A percentile compares a stretch with the other conserved stretches of the same genome.
phyloP scores from a whole-genome alignment of 1,140 invertebrate species.

The Halictus rubicundus region DNA sequence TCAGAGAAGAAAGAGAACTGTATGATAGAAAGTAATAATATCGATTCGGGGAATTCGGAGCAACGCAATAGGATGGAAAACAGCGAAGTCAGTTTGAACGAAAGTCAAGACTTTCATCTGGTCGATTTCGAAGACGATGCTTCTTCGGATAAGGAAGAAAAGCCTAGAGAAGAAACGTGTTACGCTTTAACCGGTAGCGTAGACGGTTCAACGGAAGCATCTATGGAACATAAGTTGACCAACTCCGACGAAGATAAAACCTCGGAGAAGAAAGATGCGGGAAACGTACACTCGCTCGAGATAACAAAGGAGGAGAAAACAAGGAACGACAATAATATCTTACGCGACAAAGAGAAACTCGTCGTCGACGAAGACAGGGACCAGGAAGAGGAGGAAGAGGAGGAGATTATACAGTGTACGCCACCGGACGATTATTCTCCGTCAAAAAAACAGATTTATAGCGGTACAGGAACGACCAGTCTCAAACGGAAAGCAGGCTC shows the following conservation, averaged over 20 bases:
- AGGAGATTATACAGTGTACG: constrained; percentile 70
- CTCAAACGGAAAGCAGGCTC: constrained; percentile 64
- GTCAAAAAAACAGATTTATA: constrained; percentile 33
- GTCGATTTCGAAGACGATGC: constrained; percentile 52
- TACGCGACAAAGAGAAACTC: constrained; percentile 11
- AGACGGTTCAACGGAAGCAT: neutral
- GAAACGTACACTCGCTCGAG: neutral
- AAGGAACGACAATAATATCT: neutral
- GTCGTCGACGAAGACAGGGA: neutral
- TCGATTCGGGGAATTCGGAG: constrained; percentile 21
- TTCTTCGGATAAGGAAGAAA: neutral
- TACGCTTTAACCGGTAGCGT: neutral
- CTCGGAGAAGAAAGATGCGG: neutral
- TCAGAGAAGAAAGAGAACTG: constrained; percentile 20
- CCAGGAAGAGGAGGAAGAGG: constrained; percentile 68
- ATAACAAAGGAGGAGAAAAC: constrained; percentile 14
- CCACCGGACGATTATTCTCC: constrained; percentile 55
- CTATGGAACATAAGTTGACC: neutral
- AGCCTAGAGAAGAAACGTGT: neutral
- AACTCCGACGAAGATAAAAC: neutral
- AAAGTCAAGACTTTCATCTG: constrained; percentile 73
- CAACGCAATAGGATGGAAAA: neutral
- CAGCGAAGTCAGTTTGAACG: constrained; percentile 9
- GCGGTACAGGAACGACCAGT: constrained; percentile 1
- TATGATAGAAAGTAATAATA: constrained; percentile 46